A percentile compares a stretch with the other conserved stretches of the same genome.
phyloP scores from a whole-genome alignment of 2,113 vertebrate species.

The Steatornis caripensis region DNA sequence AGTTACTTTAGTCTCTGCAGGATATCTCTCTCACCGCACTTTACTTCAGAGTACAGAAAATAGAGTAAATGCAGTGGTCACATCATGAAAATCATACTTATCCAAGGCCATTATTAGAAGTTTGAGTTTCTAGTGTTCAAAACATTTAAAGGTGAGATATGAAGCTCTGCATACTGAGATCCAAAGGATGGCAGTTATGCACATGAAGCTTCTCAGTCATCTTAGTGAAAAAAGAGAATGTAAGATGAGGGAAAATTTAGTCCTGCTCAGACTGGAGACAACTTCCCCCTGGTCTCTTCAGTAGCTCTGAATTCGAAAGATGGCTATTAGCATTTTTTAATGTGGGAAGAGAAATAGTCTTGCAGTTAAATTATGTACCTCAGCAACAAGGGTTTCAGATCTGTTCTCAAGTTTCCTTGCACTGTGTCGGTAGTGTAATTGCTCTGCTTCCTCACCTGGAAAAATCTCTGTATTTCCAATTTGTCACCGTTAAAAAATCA shows the following conservation, averaged over 20 bases:
- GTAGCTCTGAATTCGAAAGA: not conserved
- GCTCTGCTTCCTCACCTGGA: not conserved
- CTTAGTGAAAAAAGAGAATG: not conserved
- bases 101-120: not conserved
- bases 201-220: not conserved
- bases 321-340: not conserved
- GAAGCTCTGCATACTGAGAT: not conserved
- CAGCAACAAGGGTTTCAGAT: not conserved
- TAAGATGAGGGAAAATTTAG: not conserved
- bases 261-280: not conserved
- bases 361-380: not conserved
- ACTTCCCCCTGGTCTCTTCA: not conserved
- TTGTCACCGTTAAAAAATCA: not conserved
- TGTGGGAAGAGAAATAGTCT: not conserved
- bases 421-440: not conserved
- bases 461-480: not conserved
- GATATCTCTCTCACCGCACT: not conserved
- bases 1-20: not conserved
- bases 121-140: not conserved
- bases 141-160: not conserved
- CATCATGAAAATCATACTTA: not conserved
- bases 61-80: not conserved
- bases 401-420: not conserved
- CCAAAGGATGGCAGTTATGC: not conserved
- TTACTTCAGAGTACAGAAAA: not conserved